Conservation (phyloP, 2,888 invertebrate species). For the Drosophila borealis region DNA sequence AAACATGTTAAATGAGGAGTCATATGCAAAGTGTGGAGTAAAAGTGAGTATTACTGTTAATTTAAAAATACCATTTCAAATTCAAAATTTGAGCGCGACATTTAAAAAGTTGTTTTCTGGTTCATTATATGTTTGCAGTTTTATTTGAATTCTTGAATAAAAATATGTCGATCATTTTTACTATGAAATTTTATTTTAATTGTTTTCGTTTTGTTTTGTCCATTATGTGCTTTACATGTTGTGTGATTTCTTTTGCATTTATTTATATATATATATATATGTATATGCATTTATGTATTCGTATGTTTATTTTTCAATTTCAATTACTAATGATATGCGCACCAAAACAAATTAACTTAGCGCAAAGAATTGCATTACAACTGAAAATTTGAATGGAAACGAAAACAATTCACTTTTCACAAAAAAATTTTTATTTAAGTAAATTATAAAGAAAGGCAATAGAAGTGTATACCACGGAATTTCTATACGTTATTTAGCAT, state of each 20-base stretch:
- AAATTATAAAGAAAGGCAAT: conserved; percentile 79
- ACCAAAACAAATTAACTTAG: conserved; percentile 65
- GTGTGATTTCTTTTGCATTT: conserved; percentile 56
- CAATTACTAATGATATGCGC: conserved; percentile 74
- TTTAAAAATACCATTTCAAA: background rate
- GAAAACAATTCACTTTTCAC: conserved; percentile 44
- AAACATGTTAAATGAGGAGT: background rate
- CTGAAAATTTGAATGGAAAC: conserved; percentile 32
- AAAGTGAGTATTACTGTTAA: background rate
- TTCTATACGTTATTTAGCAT: conserved; percentile 66
- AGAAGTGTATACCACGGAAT: conserved; percentile 70
- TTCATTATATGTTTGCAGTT: background rate
- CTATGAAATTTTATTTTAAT: conserved; percentile 75
- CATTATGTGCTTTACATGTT: conserved; percentile 79
- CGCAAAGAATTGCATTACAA: conserved; percentile 51
- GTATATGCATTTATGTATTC: conserved; percentile 67
- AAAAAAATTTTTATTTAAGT: conserved; percentile 70
- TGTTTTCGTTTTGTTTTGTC: conserved; percentile 63
- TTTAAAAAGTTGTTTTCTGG: background rate
- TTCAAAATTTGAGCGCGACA: background rate
- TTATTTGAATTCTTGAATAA: background rate
- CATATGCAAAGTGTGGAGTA: conserved; percentile 2
- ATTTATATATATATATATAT: conserved; percentile 45
- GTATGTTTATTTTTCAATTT: conserved; percentile 66
- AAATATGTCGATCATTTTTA: conserved; percentile 37